These are phyloP conservation scores for Phasia obesa DNA, from an alignment of 2,888 invertebrate genomes.

Conservation along the genomic window DNA sequence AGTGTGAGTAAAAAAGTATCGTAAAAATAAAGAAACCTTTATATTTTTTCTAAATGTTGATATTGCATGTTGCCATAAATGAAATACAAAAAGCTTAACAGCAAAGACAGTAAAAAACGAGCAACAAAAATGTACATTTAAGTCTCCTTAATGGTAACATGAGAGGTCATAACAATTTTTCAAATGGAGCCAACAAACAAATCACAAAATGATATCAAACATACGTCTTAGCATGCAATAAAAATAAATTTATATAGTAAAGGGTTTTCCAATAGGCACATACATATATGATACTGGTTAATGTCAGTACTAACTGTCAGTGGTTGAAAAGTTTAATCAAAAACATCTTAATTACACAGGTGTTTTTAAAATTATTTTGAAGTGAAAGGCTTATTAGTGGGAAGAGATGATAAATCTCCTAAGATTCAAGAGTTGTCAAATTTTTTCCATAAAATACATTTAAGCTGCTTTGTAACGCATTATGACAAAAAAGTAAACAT, in stretches of 20 bases:
- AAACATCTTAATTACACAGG: too few species aligned
- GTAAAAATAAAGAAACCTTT: constrained; percentile 46
- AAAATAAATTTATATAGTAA: neutral
- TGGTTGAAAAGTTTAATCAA: too few species aligned
- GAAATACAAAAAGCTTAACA: constrained; percentile 2
- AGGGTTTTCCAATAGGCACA: neutral
- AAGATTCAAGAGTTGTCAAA: too few species aligned
- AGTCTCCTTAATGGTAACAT: constrained; percentile 55
- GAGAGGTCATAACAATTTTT: constrained; percentile 67
- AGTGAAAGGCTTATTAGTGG: too few species aligned
- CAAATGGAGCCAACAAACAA: constrained; percentile 67
- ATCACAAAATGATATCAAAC: constrained; percentile 58
- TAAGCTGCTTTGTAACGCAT: too few species aligned
- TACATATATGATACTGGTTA: too few species aligned
- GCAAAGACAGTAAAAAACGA: neutral
- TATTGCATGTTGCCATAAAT: constrained; percentile 32
- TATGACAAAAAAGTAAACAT: too few species aligned
- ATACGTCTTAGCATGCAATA: constrained; percentile 5
- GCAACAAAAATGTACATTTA: constrained; percentile 30
- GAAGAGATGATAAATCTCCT: too few species aligned
- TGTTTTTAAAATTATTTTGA: too few species aligned
- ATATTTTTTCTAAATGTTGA: constrained; percentile 49
- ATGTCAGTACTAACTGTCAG: too few species aligned
- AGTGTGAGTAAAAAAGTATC: neutral
- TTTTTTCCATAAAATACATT: too few species aligned